These are phyloP conservation scores for Nasonia giraulti DNA, from an alignment of 1,140 invertebrate species.

Conservation along the genomic window DNA sequence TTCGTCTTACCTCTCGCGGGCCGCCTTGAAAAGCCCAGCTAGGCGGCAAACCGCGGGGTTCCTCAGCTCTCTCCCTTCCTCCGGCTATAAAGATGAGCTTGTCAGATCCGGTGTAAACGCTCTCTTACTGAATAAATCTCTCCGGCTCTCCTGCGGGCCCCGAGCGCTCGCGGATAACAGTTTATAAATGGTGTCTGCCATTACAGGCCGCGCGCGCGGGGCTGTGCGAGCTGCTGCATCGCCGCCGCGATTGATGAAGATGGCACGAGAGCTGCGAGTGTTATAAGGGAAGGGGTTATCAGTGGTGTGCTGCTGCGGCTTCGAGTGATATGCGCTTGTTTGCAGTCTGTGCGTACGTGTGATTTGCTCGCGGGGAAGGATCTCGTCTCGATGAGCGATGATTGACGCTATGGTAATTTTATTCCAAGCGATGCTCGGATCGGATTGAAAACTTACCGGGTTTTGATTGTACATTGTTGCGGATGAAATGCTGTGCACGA, in stretches of 20 bases:
- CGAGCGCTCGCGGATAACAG: slow-evolving; percentile 21
- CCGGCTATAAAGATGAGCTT: slow-evolving; percentile 46
- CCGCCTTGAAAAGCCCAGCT: slow-evolving; percentile 29
- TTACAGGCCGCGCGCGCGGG: slow-evolving; percentile 11
- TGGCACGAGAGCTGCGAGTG: slow-evolving; percentile 9
- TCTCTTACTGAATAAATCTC: slow-evolving; percentile 50
- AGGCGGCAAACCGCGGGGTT: slow-evolving; percentile 31
- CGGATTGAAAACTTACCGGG: too few species aligned
- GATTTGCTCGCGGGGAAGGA: too few species aligned
- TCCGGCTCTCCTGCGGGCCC: neutral
- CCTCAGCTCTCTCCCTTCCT: neutral
- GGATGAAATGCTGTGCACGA: too few species aligned
- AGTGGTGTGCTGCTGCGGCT: neutral
- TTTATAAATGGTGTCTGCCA: slow-evolving; percentile 45
- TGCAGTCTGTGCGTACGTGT: too few species aligned
- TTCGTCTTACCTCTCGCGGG: neutral
- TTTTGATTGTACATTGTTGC: too few species aligned
- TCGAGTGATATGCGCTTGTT: neutral
- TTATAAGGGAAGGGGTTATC: too few species aligned
- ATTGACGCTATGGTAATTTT: too few species aligned
- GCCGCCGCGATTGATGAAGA: slow-evolving; percentile 44
- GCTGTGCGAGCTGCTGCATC: neutral
- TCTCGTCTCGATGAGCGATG: neutral
- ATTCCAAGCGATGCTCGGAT: too few species aligned
- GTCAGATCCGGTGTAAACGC: slow-evolving; percentile 50